Evolutionary conservation across 2,888 invertebrate genomes (phyloP), one percentile per base, ranked within the genome.

Genomic region (Lepidonotus clava): DNA sequence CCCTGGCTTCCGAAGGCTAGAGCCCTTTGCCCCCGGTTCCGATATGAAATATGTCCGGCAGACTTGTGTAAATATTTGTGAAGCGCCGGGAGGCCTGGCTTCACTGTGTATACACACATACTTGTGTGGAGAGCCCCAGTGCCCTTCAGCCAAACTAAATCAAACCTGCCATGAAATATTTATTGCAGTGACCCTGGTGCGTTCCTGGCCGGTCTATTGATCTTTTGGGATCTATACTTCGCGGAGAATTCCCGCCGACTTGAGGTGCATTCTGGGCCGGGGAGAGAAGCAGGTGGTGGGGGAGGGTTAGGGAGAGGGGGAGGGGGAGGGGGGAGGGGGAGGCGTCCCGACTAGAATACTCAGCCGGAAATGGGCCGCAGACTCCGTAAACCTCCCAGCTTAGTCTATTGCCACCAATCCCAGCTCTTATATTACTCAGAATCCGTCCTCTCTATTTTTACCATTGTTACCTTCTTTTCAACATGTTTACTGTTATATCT

Each of bases 191-290:
- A 38, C 71, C 71, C 71, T 71, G 38, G 71, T 71, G 71, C 71
- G 71, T 71, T 71, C 1, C 71, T 36, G 34, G 1, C 34, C 18
- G 2, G 18, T 11, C 38, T 71, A 71, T 71, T 36, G 71, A 71
- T 71, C 61, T 24, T 61, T 38, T 28, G 66, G 71, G 71, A 71
- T 71, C 71, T 71, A 71, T 71, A 71, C 36, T 71, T 38, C 38
- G 38, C 38, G 71, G 71, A n/a, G 71, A 71, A 38, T 71, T 34
- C 21, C 38, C 71, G 18, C 34, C 71, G 71, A 71, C 71, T 71
- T 18, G 18, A 46, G 8, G 46, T 11, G 46, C 8, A 18, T 46
- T 46, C 8, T 8, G 46, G 46, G 8, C 8, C 18, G 46, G 18
- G 46, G 46, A 46, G 46, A 18, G 46, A 46, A 11, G 46, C 8